phyloP scores from a whole-genome alignment of 2,797 vertebrate species.

The Podargus strigoides region DNA sequence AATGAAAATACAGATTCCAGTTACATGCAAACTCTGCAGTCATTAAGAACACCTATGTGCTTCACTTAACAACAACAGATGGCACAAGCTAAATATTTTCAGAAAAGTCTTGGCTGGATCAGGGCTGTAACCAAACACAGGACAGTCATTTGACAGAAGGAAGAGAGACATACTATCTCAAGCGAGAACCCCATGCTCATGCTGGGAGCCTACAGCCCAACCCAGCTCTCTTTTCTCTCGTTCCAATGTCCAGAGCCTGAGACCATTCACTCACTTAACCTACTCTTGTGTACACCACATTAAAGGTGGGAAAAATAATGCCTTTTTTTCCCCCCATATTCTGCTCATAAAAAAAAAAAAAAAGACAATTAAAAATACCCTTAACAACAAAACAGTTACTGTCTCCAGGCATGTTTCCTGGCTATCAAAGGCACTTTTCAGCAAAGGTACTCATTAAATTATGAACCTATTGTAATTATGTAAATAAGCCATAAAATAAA shows the following conservation, averaged over 20 bases:
- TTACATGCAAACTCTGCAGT: neutral
- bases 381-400: neutral
- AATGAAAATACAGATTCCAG: neutral
- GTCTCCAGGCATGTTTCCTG: neutral
- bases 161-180: neutral
- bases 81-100: slow-evolving; percentile 38
- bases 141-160: neutral
- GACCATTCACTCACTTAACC: neutral
- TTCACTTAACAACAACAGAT: slow-evolving; percentile 33
- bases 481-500: neutral
- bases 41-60: slow-evolving; percentile 37
- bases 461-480: neutral
- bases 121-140: slow-evolving; percentile 18
- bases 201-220: neutral
- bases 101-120: slow-evolving; percentile 18
- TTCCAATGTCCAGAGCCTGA: neutral
- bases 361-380: neutral
- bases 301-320: neutral
- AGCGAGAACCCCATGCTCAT: neutral
- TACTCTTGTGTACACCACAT: neutral
- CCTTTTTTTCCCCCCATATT: neutral
- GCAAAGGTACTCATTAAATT: neutral
- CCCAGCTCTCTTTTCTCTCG: neutral
- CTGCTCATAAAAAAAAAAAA: neutral
- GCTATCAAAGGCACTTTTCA: neutral